Evolutionary conservation across 2,113 vertebrate species (phyloP).

Genomic region (Corapipo altera): DNA sequence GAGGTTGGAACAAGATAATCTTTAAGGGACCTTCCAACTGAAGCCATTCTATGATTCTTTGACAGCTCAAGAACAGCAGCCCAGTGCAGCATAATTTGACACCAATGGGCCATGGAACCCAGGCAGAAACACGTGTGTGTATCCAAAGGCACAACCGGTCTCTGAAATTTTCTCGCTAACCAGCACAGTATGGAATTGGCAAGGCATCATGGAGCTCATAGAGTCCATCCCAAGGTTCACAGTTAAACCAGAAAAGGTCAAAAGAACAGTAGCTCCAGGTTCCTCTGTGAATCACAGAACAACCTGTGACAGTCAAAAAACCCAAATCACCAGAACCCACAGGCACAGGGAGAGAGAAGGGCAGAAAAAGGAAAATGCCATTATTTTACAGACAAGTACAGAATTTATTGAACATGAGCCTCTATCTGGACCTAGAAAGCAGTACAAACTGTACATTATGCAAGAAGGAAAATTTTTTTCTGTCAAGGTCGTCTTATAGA

Average conservation of each 20-base stretch:
- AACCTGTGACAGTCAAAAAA: neutral
- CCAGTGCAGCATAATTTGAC: neutral
- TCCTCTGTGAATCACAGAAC: neutral
- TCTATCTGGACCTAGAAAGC: neutral
- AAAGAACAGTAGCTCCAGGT: neutral
- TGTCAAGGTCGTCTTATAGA: neutral
- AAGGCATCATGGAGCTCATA: neutral
- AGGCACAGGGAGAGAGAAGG: rapidly evolving
- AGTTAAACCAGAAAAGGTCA: neutral
- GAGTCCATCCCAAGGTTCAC: neutral
- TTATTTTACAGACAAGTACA: neutral
- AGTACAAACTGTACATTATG: rapidly evolving
- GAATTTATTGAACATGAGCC: neutral
- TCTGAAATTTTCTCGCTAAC: neutral
- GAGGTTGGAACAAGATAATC: rapidly evolving
- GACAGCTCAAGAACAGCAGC: neutral
- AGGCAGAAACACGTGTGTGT: neutral
- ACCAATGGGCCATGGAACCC: neutral
- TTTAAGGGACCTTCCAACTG: neutral
- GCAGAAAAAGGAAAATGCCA: neutral
- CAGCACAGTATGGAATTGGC: neutral
- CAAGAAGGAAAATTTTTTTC: neutral
- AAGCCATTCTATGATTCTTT: neutral
- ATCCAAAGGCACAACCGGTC: neutral
- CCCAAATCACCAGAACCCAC: neutral